A percentile compares a stretch with the other conserved stretches of the same genome.
Evolutionary conservation across 1,140 invertebrate genomes (phyloP).

Genomic region (Colletes gigas): DNA sequence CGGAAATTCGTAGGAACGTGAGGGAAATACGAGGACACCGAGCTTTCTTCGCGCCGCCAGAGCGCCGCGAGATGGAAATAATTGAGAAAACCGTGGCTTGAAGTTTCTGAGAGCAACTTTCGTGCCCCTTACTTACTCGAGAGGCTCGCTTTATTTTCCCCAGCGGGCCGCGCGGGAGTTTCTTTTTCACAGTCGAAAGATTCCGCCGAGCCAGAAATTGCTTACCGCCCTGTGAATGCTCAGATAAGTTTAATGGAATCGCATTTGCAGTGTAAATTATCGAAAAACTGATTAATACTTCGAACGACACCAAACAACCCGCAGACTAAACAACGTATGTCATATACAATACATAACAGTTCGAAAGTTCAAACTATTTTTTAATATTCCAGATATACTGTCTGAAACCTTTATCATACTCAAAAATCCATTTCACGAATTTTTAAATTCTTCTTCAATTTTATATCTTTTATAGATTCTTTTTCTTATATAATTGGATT

Average conservation of each 20-base stretch:
- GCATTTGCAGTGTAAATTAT: background rate
- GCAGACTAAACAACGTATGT: no score
- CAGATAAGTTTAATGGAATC: background rate
- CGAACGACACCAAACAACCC: background rate
- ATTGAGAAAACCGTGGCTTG: slow-evolving; percentile 28
- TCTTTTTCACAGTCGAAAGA: background rate
- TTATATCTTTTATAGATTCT: no score
- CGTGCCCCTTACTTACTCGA: background rate
- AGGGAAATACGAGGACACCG: background rate
- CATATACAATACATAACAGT: no score
- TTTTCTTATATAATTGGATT: no score
- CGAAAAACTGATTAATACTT: background rate
- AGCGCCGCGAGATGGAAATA: slow-evolving; percentile 39
- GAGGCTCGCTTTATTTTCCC: background rate
- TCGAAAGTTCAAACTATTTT: no score
- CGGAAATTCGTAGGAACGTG: background rate
- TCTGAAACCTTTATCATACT: no score
- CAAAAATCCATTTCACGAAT: no score
- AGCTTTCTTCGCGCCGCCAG: slow-evolving; percentile 11
- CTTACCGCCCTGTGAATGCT: background rate
- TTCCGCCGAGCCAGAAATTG: background rate
- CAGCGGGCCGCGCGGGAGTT: background rate
- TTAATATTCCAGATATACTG: no score
- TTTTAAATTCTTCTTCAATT: no score
- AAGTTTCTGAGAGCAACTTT: slow-evolving; percentile 4